Conservation (phyloP, 2,888 invertebrate species). For the Hydrotaea diabolus region DNA sequence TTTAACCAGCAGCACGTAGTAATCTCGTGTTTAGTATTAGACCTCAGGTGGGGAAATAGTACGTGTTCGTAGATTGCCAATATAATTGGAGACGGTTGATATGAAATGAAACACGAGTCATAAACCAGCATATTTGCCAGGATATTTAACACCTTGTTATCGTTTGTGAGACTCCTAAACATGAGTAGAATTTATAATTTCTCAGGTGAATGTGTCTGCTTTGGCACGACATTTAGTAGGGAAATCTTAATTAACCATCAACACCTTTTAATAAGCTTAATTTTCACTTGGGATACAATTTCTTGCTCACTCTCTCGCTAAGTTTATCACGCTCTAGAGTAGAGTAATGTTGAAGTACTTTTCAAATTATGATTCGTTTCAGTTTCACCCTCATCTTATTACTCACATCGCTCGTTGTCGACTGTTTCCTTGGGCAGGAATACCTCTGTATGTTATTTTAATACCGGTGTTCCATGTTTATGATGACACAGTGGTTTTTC, state of each 20-base stretch:
- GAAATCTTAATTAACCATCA: constrained; percentile 44
- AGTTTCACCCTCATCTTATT: too few species aligned
- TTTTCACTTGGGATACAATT: constrained; percentile 40
- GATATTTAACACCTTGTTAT: constrained; percentile 38
- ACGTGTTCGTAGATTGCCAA: too few species aligned
- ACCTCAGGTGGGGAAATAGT: too few species aligned
- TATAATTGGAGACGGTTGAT: not conserved
- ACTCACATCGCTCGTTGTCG: not conserved
- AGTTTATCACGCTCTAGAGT: too few species aligned
- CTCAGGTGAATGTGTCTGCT: too few species aligned
- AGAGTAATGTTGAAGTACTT: too few species aligned
- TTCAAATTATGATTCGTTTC: too few species aligned
- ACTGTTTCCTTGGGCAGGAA: constrained; percentile 5
- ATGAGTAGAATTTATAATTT: constrained; percentile 40
- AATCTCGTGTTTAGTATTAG: too few species aligned
- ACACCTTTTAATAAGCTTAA: constrained; percentile 48
- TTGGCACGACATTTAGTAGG: not conserved
- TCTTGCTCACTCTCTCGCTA: too few species aligned
- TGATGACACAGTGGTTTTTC: constrained; percentile 21
- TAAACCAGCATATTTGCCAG: constrained; percentile 28
- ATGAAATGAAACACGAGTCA: not conserved
- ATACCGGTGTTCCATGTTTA: not conserved
- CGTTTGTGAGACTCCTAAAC: too few species aligned
- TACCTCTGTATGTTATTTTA: constrained; percentile 4
- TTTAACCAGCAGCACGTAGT: too few species aligned